Base-by-base conservation (phyloP, 2,113 vertebrate species). In the Lanius collurio region DNA sequence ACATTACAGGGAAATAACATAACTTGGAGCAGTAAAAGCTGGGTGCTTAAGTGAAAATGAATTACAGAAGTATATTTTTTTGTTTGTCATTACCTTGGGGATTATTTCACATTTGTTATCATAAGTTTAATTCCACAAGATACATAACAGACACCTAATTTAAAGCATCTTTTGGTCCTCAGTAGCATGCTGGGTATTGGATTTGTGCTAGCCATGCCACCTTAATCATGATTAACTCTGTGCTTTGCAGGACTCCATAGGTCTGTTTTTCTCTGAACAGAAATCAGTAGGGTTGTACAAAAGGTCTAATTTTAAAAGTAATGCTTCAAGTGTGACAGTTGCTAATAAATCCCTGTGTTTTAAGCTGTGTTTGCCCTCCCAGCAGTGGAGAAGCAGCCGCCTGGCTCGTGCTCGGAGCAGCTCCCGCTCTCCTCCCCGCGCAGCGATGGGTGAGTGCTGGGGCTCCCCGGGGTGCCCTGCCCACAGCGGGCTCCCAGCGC, bases 381-480 rank as follows among this genome's bases (percentile, higher is more conserved):
- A 4, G 7, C 91, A 98, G 98, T 96, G 89, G 95, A 98, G 90
- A 97, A 98, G 23, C 98, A 97, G 92, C 98, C 96, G 65, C 97
- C 97, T 0, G 83, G 98, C 89, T 98, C 97, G 9, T 81, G 97
- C 89, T 65, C 74, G 14, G 98, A 99, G 49, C 98, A 97, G 73
- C 94, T 97, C 94, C 97, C 95, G 4, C 94, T 98, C 19, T 98
- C 98, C 76, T 97, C 98, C 30, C 98, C 98, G 13, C 96, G 94
- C 62, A 98, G 97, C 44, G 97, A 98, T 31, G 97, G 98, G 99
- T 99, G 98, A 98, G 99, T 97, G 16, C 5, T 1, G 2, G 42
- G 46, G 28, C 20, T 46, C 35, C 15, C 22, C 1, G 30, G 8
- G 1, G 20, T 60, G 31, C 37, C 57, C n/a, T 37, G 12, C 71